Base-by-base conservation (phyloP, 2,113 vertebrate genomes). In the Tyrannus savana region DNA sequence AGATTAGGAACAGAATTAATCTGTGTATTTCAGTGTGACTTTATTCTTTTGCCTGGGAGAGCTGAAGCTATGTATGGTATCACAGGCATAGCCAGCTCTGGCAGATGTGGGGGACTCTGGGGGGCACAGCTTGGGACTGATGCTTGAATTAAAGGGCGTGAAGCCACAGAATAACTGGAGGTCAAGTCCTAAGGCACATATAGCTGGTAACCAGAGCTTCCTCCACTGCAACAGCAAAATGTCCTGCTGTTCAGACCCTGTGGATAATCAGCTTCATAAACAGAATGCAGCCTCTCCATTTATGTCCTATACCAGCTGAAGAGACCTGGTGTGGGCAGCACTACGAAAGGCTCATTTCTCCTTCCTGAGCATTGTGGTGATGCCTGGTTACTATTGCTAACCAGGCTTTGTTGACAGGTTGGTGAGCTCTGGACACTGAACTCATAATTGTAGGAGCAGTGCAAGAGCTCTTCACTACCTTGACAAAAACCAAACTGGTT, bases 391-490 rank as follows among this genome's bases (percentile, higher is more conserved):
- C 27, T 3, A 2, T 42, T 39, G 21, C 8, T 12, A 14, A 21
- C 8, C 14, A 55, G 39, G 47, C 56, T 67, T 68, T 53, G 50
- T n/a, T 18, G 42, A 39, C 71, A 22, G 9, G 21, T 22, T 56
- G 59, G 22, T 23, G 42, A 55, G 25, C 60, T 89, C 37, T 1
- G 16, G 66, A 12, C 15, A 1, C 27, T 21, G 39, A 41, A 41
- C 39, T 71, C 14, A 3, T 1, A 3, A 0, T 1, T 46, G 11
- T 11, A 19, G 64, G 30, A 71, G 33, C 39, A 44, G 27, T 10
- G 37, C 24, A 42, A 42, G 80, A 81, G 16, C 27, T 22, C 62
- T 56, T 6, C 22, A 6, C 24, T 58, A 6, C 17, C 28, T 30
- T 12, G 21, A 56, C 24, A 25, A 37, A 84, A 41, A 87, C 7